Conservation (phyloP, 2,797 vertebrate species). For the Triplophysa bombifrons region DNA sequence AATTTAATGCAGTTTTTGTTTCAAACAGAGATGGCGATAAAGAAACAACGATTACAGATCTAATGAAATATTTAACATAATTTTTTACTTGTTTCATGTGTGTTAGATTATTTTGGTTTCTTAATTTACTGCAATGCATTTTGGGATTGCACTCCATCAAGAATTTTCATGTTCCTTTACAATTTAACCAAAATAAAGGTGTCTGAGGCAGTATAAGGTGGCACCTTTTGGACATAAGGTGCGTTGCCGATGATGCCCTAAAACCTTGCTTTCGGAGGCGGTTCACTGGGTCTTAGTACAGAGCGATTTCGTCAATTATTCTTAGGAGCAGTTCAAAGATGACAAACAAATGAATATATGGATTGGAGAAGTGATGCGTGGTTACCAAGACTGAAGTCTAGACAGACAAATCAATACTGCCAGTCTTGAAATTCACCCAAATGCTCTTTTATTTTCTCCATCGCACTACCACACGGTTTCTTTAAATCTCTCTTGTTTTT, state of each 20-base stretch:
- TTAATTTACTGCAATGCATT: too few relatives aligned
- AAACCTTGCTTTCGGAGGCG: neutral
- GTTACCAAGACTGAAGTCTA: neutral
- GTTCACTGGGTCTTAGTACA: neutral
- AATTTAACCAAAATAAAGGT: neutral
- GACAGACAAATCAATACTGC: neutral
- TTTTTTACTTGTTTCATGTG: too few relatives aligned
- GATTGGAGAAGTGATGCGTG: constrained; percentile 5
- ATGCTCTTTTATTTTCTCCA: constrained; percentile 16
- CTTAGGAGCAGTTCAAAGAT: neutral
- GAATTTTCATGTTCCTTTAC: neutral
- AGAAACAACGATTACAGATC: too few relatives aligned
- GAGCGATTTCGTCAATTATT: constrained; percentile 11
- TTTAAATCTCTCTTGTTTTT: neutral
- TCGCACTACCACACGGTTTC: neutral
- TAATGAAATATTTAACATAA: too few relatives aligned
- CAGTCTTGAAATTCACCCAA: neutral
- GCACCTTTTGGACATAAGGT: neutral
- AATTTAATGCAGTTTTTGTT: too few relatives aligned
- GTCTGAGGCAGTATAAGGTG: neutral
- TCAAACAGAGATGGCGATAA: too few relatives aligned
- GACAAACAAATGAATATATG: neutral
- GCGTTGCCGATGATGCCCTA: neutral
- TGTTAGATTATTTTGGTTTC: too few relatives aligned
- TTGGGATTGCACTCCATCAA: too few relatives aligned